Evolutionary conservation across 2,888 invertebrate species (phyloP), one percentile per base, ranked within the genome.

Genomic region (Fissipunctia ypsillon): DNA sequence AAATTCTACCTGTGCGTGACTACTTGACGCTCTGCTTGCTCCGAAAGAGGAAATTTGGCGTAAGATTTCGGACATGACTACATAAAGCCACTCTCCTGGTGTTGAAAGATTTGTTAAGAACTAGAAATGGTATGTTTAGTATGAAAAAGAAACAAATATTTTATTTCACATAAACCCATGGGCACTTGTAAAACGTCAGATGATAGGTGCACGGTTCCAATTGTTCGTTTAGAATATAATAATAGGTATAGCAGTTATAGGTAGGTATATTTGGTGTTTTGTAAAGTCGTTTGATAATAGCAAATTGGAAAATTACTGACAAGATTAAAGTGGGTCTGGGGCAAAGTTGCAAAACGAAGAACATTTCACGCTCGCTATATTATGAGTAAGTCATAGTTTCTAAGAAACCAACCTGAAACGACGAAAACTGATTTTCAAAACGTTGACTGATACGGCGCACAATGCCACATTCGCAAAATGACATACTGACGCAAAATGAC

Each of bases 1-100:
- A 80, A 77, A 85, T 83, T 80, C 73, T 61, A 61, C 54, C 60
- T 67, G 70, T 83, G 86, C 85, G 84, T 84, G 86, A 84, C 69
- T 71, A 67, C 77, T 76, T 73, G 71, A 73, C 66, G 76, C 80
- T 84, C 63, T 52, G 52, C n/a, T 83, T 70, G 48, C 74, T 78
- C 22, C 57, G 41, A 76, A 76, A 74, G 54, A 76, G 71, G 76
- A 79, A 75, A 69, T 84, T 79, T 69, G 69, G 74, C 38, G 63
- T 48, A 75, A 68, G 64, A 67, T 64, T 72, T 69, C 50, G 66
- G 50, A 79, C 82, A 79, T 66, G 70, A 52, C 45, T 81, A 64
- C 56, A 66, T 61, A 69, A 57, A 54, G n/a, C 48, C 41, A 57
- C 48, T 54, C 25, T 31, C 10, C 22, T 10, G 22, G 22, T 28